These are phyloP conservation scores for Daktulosphaira vitifoliae DNA, from an alignment of 1,140 invertebrate genomes.

Conservation along the genomic window DNA sequence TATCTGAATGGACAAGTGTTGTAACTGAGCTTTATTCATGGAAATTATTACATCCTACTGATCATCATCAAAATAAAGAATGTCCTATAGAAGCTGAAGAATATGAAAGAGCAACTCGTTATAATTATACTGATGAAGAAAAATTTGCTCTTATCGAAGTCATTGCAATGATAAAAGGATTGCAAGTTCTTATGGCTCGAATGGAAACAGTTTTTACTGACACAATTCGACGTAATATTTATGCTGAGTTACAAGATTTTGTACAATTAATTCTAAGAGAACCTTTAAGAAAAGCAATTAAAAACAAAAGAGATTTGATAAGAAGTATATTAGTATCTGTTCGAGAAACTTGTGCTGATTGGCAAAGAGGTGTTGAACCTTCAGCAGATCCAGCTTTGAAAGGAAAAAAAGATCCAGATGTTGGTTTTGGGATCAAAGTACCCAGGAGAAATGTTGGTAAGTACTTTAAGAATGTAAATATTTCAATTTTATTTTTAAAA, in stretches of 20 bases:
- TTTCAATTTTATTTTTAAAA: background rate
- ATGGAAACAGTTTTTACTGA: slow-evolving; percentile 98
- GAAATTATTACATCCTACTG: slow-evolving; percentile 96
- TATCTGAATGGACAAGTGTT: slow-evolving; percentile 95
- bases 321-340: slow-evolving; percentile 89
- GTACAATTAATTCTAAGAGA: slow-evolving; percentile 85
- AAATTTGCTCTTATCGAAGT: slow-evolving; percentile 98
- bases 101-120: slow-evolving; percentile 94
- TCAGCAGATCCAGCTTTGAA: slow-evolving; percentile 86
- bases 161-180: slow-evolving; percentile 98
- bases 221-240: slow-evolving; percentile 88
- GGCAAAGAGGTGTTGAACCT: slow-evolving; percentile 85
- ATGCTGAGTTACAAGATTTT: slow-evolving; percentile 95
- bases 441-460: slow-evolving; percentile 82
- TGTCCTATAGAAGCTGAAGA: slow-evolving; percentile 97
- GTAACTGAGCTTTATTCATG: slow-evolving; percentile 97
- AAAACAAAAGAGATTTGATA: slow-evolving; percentile 96
- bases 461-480: slow-evolving; percentile 41
- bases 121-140: slow-evolving; percentile 96
- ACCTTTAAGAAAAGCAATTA: slow-evolving; percentile 90
- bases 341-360: slow-evolving; percentile 92
- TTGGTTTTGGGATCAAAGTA: slow-evolving; percentile 85
- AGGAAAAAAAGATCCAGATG: slow-evolving; percentile 90
- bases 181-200: slow-evolving; percentile 92
- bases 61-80: slow-evolving; percentile 90